A percentile compares a stretch with the other conserved stretches of the same genome.
Evolutionary conservation across 1,140 invertebrate species (phyloP).

Genomic region (Drosophila bipectinata): DNA sequence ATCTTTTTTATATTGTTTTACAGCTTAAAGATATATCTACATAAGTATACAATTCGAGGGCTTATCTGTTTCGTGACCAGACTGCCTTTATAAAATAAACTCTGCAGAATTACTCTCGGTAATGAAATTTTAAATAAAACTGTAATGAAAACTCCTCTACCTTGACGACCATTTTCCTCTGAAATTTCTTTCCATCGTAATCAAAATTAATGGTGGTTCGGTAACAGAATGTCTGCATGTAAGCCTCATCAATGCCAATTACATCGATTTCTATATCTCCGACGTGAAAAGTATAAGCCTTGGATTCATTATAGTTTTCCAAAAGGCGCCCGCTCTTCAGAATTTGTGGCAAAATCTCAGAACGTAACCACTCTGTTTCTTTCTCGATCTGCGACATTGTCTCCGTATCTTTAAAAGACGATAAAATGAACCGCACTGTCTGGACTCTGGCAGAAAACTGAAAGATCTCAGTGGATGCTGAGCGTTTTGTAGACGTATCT

Average conservation of each 20-base stretch:
- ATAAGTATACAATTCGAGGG: too few relatives aligned
- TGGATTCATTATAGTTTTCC: constrained; percentile 36
- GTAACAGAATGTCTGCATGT: constrained; percentile 74
- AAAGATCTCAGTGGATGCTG: background rate
- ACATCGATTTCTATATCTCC: constrained; percentile 47
- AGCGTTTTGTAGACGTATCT: constrained; percentile 2
- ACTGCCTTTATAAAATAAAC: background rate
- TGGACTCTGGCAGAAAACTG: constrained; percentile 16
- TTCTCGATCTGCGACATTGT: constrained; percentile 47
- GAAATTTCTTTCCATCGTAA: constrained; percentile 26
- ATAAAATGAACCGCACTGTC: constrained; percentile 5
- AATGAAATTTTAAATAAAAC: background rate
- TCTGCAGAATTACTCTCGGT: background rate
- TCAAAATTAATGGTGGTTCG: constrained; percentile 45
- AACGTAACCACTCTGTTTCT: constrained; percentile 54
- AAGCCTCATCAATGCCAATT: constrained; percentile 67
- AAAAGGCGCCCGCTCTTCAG: constrained; percentile 41
- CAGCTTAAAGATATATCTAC: too few relatives aligned
- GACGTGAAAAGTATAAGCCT: constrained; percentile 40
- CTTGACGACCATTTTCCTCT: constrained; percentile 65
- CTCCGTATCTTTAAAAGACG: background rate
- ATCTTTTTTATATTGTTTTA: background rate
- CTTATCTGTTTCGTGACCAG: too few relatives aligned
- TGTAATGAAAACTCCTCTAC: constrained; percentile 28
- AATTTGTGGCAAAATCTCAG: constrained; percentile 42